phyloP scores from a whole-genome alignment of 1,140 invertebrate genomes.

The Parasteatoda tepidariorum region DNA sequence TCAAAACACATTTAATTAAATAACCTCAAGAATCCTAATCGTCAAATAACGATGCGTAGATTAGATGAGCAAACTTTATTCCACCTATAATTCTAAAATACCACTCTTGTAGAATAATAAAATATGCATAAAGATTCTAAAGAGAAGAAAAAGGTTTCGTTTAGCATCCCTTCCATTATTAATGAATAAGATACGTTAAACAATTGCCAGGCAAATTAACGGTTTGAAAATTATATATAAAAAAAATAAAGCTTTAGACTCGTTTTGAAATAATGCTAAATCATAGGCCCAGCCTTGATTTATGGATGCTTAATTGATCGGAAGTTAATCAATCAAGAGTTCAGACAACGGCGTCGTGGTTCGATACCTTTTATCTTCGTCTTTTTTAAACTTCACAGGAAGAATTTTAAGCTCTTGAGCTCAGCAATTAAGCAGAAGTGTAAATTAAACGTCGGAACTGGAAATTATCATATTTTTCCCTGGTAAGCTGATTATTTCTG shows the following conservation, averaged over 20 bases:
- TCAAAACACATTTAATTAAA: no score
- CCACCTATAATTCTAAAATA: no score
- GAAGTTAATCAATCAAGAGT: conserved; percentile 54
- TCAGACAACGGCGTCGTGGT: background rate
- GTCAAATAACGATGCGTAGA: no score
- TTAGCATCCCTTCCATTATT: background rate
- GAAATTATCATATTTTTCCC: conserved; percentile 59
- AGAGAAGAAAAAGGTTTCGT: background rate
- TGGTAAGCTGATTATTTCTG: conserved; percentile 55
- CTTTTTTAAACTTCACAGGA: background rate
- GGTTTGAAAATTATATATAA: conserved; percentile 33
- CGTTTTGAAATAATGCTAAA: conserved; percentile 57
- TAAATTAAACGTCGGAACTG: conserved; percentile 37
- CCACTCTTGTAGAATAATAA: no score
- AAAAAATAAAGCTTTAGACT: no score
- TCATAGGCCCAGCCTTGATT: conserved; percentile 40
- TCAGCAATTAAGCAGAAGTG: conserved; percentile 52
- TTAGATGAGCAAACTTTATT: no score
- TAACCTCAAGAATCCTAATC: no score
- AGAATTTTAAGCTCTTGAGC: conserved; percentile 44
- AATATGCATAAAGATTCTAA: no score
- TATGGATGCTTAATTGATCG: conserved; percentile 56
- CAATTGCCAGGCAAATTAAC: conserved; percentile 30
- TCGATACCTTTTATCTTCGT: conserved; percentile 37
- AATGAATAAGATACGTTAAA: background rate